Evolutionary conservation across 2,888 invertebrate species (phyloP).

Genomic region (Rhaphigaster nebulosa): DNA sequence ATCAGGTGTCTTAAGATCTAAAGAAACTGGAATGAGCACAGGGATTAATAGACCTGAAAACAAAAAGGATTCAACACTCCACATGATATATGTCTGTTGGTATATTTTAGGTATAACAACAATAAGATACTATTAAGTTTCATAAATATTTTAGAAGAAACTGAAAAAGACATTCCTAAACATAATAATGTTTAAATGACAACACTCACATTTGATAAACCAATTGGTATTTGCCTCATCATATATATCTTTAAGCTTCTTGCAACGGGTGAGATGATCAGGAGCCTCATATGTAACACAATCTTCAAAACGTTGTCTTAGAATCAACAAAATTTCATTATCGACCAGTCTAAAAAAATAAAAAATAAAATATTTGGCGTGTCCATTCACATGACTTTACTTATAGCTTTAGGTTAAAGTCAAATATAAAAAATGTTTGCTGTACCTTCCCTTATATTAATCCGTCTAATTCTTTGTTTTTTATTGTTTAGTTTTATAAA

Average conservation of each 20-base stretch:
- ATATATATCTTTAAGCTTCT: conserved; percentile 77
- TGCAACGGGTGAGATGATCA: conserved; percentile 79
- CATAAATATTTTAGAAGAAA: neutral
- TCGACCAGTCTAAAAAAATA: conserved; percentile 81
- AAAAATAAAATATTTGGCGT: neutral
- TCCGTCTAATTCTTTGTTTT: too few relatives aligned
- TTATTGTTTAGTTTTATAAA: too few relatives aligned
- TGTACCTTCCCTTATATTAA: too few relatives aligned
- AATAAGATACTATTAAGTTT: too few relatives aligned
- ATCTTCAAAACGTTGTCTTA: conserved; percentile 87
- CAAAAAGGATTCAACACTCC: too few relatives aligned
- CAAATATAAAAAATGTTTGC: too few relatives aligned
- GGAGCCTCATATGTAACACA: conserved; percentile 84
- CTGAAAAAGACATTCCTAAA: neutral
- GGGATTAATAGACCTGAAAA: too few relatives aligned
- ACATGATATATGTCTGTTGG: neutral
- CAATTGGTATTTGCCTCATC: conserved; percentile 86
- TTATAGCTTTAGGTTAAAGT: too few relatives aligned
- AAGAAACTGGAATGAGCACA: too few relatives aligned
- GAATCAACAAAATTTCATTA: conserved; percentile 82
- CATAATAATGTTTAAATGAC: neutral
- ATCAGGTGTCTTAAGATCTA: too few relatives aligned
- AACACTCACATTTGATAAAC: conserved; percentile 90
- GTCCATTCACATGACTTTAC: too few relatives aligned
- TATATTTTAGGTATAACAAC: neutral